Evolutionary conservation across 2,113 vertebrate species (phyloP).

Genomic region (Spea bombifrons): DNA sequence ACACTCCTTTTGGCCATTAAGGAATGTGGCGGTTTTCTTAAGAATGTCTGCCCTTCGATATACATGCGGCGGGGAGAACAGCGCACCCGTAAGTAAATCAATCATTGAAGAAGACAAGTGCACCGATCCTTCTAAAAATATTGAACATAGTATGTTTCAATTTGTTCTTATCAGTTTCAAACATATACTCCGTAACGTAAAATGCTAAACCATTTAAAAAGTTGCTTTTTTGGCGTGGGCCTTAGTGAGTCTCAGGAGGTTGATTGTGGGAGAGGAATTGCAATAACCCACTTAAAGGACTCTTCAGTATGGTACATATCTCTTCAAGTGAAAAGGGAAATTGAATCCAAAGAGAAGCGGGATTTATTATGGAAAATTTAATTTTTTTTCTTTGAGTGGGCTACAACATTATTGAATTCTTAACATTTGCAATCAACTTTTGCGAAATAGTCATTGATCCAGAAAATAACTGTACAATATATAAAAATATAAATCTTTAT

Average conservation of each 20-base stretch:
- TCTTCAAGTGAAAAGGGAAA: conserved; percentile 43
- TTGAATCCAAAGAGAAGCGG: conserved; percentile 41
- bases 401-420: conserved; percentile 42
- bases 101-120: too few relatives aligned
- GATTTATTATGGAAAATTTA: conserved; percentile 44
- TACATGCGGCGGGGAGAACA: too few relatives aligned
- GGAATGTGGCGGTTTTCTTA: too few relatives aligned
- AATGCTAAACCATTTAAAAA: conserved; percentile 20
- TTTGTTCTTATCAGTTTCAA: conserved; percentile 25
- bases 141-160: not conserved
- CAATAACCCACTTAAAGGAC: conserved; percentile 33
- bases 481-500: not conserved
- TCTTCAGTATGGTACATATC: conserved; percentile 41
- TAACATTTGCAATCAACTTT: conserved; percentile 43
- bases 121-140: not conserved
- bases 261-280: conserved; percentile 44
- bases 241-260: conserved; percentile 41
- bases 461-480: conserved; percentile 26
- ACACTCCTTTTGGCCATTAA: too few relatives aligned
- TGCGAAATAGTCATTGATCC: conserved; percentile 41
- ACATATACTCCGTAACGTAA: conserved; percentile 25
- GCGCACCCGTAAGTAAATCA: too few relatives aligned
- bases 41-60: too few relatives aligned
- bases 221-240: conserved; percentile 28
- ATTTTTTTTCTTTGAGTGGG: conserved; percentile 40